Base-by-base conservation (phyloP, 2,888 invertebrate species). In the Hedya salicella region DNA sequence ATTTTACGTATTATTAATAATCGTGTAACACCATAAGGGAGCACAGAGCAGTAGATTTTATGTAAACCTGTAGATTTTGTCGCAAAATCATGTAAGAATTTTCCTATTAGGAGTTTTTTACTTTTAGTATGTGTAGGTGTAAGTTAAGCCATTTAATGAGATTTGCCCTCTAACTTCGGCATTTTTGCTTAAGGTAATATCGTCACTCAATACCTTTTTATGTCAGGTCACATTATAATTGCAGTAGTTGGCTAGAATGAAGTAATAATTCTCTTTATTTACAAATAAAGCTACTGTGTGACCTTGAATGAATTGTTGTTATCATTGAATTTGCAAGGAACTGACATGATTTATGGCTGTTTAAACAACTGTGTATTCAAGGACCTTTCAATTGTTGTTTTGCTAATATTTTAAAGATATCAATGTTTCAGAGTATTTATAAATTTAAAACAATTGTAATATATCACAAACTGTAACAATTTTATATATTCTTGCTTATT, bases 161-260 rank as follows among this genome's bases (percentile, higher is more conserved):
- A 76, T 80, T 82, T 79, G 74, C 69, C 74, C 75, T 77, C 72
- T 74, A 78, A 77, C 75, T 76, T 72, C 70, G 73, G 53, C 32
- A 6, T 42, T 54, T 60, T 61, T 4, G 48, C 32, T 53, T 39
- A 46, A 59, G 59, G 44, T 46, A 39, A 16, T 32, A 19, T 5
- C 9, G 17, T 19, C 48, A 17, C 39, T 36, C 39, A 32, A 59
- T 39, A 19, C 19, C 25, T 49, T 14, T n/a, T 8, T 32, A 57
- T 56, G 21, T 32, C 44, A 30, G 30, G 19, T 14, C 32, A 42
- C 16, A 57, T n/a, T 11, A 17, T 36, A 50, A 11, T n/a, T 11
- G 5, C 13, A 25, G 13, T 13, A 44, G 16, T 4, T 11, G 1
- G 13, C 8, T 4, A 9, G 19, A 36, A n/a, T 16, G 11, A 13